Evolutionary conservation across 92 coral and sea anemone species (phyloP).

Genomic region (Actinostola sp.): DNA sequence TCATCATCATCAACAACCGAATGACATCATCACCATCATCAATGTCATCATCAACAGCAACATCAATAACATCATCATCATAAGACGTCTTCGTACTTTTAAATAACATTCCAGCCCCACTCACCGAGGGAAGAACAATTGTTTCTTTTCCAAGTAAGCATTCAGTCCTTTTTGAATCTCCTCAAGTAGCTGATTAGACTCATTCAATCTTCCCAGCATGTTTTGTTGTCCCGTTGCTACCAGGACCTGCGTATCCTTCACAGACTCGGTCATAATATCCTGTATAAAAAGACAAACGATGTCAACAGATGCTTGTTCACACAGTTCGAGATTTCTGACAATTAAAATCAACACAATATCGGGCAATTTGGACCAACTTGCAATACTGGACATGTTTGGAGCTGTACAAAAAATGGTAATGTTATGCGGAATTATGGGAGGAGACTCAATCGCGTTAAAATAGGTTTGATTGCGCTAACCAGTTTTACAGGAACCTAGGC

Average conservation of each 20-base stretch:
- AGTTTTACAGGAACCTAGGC: no score
- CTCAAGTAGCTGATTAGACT: conserved; percentile 92
- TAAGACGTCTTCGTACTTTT: no score
- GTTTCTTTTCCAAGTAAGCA: conserved; percentile 97
- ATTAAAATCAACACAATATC: no score
- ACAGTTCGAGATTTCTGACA: no score
- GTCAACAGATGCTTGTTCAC: background rate
- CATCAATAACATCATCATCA: no score
- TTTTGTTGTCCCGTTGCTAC: conserved; percentile 93
- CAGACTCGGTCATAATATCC: conserved; percentile 96
- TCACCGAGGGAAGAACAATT: conserved; percentile 97
- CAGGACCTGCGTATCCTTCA: conserved; percentile 93
- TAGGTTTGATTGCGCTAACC: no score
- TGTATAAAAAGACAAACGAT: background rate
- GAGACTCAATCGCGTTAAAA: no score
- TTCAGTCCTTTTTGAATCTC: conserved; percentile 99
- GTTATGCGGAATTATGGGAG: no score
- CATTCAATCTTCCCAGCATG: conserved; percentile 94
- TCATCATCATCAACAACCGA: background rate
- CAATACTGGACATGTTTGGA: no score
- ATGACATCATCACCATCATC: background rate
- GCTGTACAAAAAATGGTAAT: no score
- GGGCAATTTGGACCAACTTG: no score
- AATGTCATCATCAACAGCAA: background rate
- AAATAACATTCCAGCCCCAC: no score